Percentiles rank a stretch among this genome's conserved stretches.
Evolutionary conservation across 2,888 invertebrate species (phyloP).

Genomic region (Thecocarcelia acutangulata): DNA sequence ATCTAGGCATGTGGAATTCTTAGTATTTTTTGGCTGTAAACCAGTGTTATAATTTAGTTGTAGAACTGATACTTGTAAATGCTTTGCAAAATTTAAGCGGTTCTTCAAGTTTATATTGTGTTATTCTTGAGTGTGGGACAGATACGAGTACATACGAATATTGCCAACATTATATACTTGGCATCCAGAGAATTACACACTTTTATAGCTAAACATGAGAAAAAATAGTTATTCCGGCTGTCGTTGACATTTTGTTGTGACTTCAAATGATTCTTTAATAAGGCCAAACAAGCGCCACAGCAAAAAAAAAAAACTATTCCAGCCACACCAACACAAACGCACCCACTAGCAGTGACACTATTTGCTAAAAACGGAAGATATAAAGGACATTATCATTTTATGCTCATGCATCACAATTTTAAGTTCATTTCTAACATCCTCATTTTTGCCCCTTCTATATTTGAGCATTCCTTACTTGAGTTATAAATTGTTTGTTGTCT

Average conservation of each 20-base stretch:
- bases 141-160: neutral
- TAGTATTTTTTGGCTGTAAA: too few species aligned
- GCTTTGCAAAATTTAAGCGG: neutral
- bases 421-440: neutral
- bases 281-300: conserved; percentile 24
- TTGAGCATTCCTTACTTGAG: conserved; percentile 16
- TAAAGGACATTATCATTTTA: conserved; percentile 29
- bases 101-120: conserved; percentile 26
- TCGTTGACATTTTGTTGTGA: conserved; percentile 68
- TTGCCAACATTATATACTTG: conserved; percentile 31
- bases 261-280: conserved; percentile 65
- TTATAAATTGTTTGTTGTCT: conserved; percentile 14
- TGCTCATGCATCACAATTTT: conserved; percentile 24
- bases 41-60: too few species aligned
- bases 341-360: neutral
- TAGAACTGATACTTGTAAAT: neutral
- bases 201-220: conserved; percentile 2
- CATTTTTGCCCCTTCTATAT: neutral
- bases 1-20: too few species aligned
- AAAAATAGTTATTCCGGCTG: conserved; percentile 38
- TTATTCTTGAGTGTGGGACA: conserved; percentile 6
- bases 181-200: conserved; percentile 2
- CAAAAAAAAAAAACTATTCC: neutral
- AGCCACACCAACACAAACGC: neutral
- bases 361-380: neutral